Evolutionary conservation across 2,888 invertebrate genomes (phyloP).

Genomic region (Glyphotaelius pellucidus): DNA sequence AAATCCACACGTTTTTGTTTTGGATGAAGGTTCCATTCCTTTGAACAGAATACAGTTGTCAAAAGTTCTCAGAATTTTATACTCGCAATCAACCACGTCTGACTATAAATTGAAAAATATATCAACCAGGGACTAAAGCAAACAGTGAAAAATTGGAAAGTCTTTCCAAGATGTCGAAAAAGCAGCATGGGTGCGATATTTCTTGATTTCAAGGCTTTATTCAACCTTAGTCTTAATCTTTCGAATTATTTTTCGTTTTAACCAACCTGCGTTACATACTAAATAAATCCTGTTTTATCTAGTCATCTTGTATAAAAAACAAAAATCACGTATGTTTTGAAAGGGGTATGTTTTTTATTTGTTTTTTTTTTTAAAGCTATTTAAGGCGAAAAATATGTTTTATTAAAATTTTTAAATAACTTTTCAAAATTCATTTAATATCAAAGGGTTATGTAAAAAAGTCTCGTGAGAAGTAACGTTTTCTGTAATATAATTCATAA

Average conservation of each 20-base stretch:
- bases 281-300: background rate
- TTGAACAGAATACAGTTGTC: background rate
- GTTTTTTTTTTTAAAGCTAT: background rate
- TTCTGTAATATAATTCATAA: too few relatives aligned
- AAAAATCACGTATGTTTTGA: background rate
- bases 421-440: background rate
- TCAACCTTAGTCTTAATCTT: background rate
- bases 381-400: background rate
- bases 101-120: slow-evolving; percentile 7
- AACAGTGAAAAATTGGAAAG: background rate
- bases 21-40: background rate
- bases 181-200: background rate
- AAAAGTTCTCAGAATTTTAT: background rate
- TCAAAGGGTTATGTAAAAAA: background rate
- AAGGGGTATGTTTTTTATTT: too few relatives aligned
- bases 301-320: background rate
- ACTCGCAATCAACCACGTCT: background rate
- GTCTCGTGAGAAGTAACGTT: too few relatives aligned
- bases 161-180: background rate
- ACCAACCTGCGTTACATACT: background rate
- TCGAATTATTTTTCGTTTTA: background rate
- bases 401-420: background rate
- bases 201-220: background rate
- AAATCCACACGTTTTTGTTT: background rate
- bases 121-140: background rate